These are phyloP conservation scores for Palloptera scutellata DNA, from an alignment of 2,888 invertebrate species.

Conservation along the genomic window DNA sequence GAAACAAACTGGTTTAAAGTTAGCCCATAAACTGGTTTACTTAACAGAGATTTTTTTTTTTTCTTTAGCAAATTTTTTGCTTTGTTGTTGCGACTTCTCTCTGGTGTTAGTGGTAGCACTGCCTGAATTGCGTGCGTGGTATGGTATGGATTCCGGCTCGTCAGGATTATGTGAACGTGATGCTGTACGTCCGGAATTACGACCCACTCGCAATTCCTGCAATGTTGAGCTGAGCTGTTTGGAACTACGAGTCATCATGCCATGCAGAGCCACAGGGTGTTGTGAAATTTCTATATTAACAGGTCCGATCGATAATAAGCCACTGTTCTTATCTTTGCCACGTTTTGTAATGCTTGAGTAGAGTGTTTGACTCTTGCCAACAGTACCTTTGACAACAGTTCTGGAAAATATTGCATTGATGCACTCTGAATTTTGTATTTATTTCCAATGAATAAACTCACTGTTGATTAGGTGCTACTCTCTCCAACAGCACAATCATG, in stretches of 20 bases:
- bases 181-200: slow-evolving; percentile 76
- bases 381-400: slow-evolving; percentile 91
- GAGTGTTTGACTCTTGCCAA: slow-evolving; percentile 90
- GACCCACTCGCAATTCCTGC: slow-evolving; percentile 85
- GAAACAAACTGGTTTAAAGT: no score
- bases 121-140: slow-evolving; percentile 59
- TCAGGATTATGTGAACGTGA: slow-evolving; percentile 70
- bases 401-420: slow-evolving; percentile 61
- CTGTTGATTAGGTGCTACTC: slow-evolving; percentile 89
- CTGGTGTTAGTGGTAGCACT: slow-evolving; percentile 50
- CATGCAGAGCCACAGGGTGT: slow-evolving; percentile 96
- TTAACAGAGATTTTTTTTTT: no score
- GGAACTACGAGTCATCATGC: slow-evolving; percentile 96
- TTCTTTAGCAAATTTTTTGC: slow-evolving; percentile 52
- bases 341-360: slow-evolving; percentile 84
- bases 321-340: slow-evolving; percentile 81
- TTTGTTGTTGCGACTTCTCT: slow-evolving; percentile 51
- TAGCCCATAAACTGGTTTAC: no score
- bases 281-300: slow-evolving; percentile 96
- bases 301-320: slow-evolving; percentile 85
- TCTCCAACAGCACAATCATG: slow-evolving; percentile 91
- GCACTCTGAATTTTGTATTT: not conserved
- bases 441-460: slow-evolving; percentile 60
- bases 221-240: slow-evolving; percentile 91
- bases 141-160: slow-evolving; percentile 67